phyloP scores from a whole-genome alignment of 1,140 invertebrate species.

The Metopolophium dirhodum region DNA sequence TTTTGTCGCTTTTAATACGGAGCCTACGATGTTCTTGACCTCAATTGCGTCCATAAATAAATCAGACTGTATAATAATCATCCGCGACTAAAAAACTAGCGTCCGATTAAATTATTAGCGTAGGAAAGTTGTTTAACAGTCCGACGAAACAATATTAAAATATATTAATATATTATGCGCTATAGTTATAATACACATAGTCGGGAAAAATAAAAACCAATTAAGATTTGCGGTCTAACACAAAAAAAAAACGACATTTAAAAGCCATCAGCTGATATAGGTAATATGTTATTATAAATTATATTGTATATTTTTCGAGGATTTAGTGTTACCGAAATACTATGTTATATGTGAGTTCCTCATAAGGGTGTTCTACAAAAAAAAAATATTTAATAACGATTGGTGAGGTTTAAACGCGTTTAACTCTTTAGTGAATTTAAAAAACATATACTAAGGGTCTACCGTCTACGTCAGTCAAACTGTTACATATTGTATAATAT shows the following conservation, averaged over 20 bases:
- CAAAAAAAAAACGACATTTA: neutral
- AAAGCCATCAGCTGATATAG: neutral
- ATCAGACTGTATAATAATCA: slow-evolving; percentile 12
- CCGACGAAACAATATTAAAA: neutral
- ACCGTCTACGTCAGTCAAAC: too few species aligned
- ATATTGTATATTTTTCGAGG: neutral
- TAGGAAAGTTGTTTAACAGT: slow-evolving; percentile 19
- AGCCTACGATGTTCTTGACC: slow-evolving; percentile 41
- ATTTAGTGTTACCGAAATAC: neutral
- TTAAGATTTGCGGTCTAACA: neutral
- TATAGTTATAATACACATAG: neutral
- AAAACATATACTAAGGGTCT: too few species aligned
- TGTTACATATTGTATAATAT: neutral
- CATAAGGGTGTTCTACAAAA: neutral
- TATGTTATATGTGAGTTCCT: neutral
- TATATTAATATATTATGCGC: neutral
- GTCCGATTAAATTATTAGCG: slow-evolving; percentile 34
- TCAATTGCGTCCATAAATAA: slow-evolving; percentile 45
- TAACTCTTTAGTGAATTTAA: too few species aligned
- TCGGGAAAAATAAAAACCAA: neutral
- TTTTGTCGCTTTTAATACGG: slow-evolving; percentile 46
- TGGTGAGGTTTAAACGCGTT: too few species aligned
- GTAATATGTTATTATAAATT: too few species aligned
- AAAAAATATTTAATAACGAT: neutral
- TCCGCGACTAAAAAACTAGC: neutral